Base-by-base conservation (phyloP, 1,140 invertebrate genomes). In the Chelonus insularis region DNA sequence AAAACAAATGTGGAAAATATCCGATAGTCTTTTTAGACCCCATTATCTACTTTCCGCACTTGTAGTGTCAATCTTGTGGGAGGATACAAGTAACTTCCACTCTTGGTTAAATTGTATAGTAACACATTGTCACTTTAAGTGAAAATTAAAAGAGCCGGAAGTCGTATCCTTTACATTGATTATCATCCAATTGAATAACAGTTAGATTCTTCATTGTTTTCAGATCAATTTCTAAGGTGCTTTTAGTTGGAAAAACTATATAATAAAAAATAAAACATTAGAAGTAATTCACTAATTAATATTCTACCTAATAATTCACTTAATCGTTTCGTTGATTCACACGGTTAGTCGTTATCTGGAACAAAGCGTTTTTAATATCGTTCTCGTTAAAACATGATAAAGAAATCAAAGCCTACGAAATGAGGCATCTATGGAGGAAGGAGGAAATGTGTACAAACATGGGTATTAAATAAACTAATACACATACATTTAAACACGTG, bases 21-120 rank as follows among this genome's bases (percentile, higher is more conserved):
- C 50, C 39, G 57, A 66, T 54, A 11, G 11, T 71, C 48, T 41
- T 77, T 81, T 79, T 78, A 73, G 72, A 70, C 77, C 79, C 70
- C 76, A 54, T 80, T 81, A 68, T 77, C 78, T 62, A 80, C 77
- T 79, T 81, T 76, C 69, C 60, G 66, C 57, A 16, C 34, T 16
- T 23, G 20, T 29, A 57, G 36, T 63, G 55, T 58, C 58, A 23
- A 60, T 60, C 50, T 43, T 47, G 56, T 58, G 43, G 56, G 56
- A 58, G 56, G 56, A 47, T 32, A 12, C 20, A 9, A 20, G 29
- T 29, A 48, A 20, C 5, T 8, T 16, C 3, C 32, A 25, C 16
- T 25, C 32, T 52, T 36, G 50, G 25, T 4, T 29, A 3, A 29
- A 29, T 29, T 29, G 3, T 29, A 29, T 29, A 29, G 50, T 34